Base-by-base conservation (phyloP, 2,113 vertebrate species). In the Astatotilapia flaviijosephi region DNA sequence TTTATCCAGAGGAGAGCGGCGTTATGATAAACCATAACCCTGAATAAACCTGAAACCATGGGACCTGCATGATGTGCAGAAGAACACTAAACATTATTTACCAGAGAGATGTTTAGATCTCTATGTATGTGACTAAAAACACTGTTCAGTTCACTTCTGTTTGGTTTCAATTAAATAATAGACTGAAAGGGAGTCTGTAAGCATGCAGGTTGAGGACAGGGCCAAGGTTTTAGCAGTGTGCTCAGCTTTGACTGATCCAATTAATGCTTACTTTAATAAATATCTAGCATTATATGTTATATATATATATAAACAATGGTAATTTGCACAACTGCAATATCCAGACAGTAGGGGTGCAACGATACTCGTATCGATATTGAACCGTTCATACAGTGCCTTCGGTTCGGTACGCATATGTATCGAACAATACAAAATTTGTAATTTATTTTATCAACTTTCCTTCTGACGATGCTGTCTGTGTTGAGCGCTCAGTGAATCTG, bases 101-200 rank as follows among this genome's bases (percentile, higher is more conserved):
- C n/a, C 37, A 23, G 12, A 42, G 62, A 70, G n/a, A 42, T 26
- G 37, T 45, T 70, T 73, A 15, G 4, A 73, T 62, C 65, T 70
- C 65, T 70, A 0, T 42, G 12, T 26, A 0, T 42, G 65, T 42
- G 13, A 26, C 37, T 14, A 3, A 42, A 68, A 14, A 21, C 56
- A 31, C n/a, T 21, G 7, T 70, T 70, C 65, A 45, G 65, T 23
- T 70, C 7, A 26, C 5, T 9, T 42, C 37, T 70, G n/a, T 42
- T 26, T 42, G 13, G 2, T 26, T 70, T 70, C 21, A 70, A 15
- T 70, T 23, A 42, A 42, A 70, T 2, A 42, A 42, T 60, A 31
- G 56, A 70, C n/a, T 0, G 65, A 70, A 42, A 23, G n/a, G 13
- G 37, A 42, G n/a, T 45, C 65, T 45, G 37, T 26, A 45, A 73